Conservation (phyloP, 2,113 vertebrate species). For the Orycteropus afer region DNA sequence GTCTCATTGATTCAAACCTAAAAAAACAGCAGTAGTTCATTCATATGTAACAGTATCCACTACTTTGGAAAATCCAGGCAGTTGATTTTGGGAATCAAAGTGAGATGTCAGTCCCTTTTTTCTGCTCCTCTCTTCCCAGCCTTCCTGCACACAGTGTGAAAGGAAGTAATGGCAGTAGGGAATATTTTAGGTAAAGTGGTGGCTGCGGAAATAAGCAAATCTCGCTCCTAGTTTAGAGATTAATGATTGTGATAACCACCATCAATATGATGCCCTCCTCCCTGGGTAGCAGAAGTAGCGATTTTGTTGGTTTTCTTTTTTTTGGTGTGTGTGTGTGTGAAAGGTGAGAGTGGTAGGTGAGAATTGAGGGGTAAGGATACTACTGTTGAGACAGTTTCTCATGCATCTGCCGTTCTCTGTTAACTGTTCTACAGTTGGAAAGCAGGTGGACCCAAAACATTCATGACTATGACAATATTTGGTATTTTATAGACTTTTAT, state of each 20-base stretch:
- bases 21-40: background rate
- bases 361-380: background rate
- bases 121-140: constrained; percentile 7
- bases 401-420: background rate
- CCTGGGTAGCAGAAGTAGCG: background rate
- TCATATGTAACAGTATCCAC: background rate
- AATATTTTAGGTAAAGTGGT: constrained; percentile 8
- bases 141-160: constrained; percentile 39
- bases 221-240: background rate
- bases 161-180: constrained; percentile 14
- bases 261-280: background rate
- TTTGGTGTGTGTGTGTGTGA: accelerated
- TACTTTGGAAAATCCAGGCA: constrained; percentile 39
- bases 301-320: background rate
- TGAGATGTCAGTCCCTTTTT: background rate
- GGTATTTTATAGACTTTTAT: background rate
- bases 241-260: background rate
- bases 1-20: background rate
- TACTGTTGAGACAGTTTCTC: background rate
- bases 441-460: background rate
- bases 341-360: background rate
- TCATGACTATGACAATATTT: background rate
- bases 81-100: constrained; percentile 1
- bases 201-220: background rate
- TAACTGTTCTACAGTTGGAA: background rate